Evolutionary conservation across 2,113 vertebrate genomes (phyloP), one percentile per base, ranked within the genome.

Genomic region (Gorsachius goisagi): DNA sequence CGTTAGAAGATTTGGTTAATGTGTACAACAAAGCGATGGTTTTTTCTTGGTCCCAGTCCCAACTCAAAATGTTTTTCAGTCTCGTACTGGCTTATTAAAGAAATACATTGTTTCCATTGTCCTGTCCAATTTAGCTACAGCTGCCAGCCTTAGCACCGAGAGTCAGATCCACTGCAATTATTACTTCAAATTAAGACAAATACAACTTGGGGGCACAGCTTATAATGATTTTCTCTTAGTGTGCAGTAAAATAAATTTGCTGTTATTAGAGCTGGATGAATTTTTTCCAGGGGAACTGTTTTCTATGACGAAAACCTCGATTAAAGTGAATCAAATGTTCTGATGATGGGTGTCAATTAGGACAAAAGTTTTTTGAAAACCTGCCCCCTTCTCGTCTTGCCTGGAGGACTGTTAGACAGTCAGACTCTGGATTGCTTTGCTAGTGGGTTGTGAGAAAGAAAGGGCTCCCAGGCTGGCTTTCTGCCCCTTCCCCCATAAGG

Each of bases 141-240:
- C 76, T 93, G 60, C 80, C 72, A 89, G 76, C 45, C 47, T 92
- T 68, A 84, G 58, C 69, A 68, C 35, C 15, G 49, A 75, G 37
- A 81, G 58, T 82, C 83, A 79, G 49, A 92, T 60, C 73, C 39
- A 56, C 62, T 87, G 56, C 60, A 95, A 90, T 88, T 94, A 87
- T 79, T 85, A 53, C 32, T 76, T 81, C 64, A 94, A 93, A 94
- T 90, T 85, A 82, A 89, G 83, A 91, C 55, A 90, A 81, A 75
- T 69, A 18, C 30, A 60, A 68, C 52, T 85, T 91, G n/a, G 24
- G 33, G 49, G 11, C 32, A 81, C 32, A 79, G 30, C 60, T 92
- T 93, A 78, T 50, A 87, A 72, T 60, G 1, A 47, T 91, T 96
- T 96, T 81, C 76, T 90, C 44, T 64, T 64, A 2, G 5, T 5